Base-by-base conservation (phyloP, 2,113 vertebrate genomes). In the Nematolebias whitei region DNA sequence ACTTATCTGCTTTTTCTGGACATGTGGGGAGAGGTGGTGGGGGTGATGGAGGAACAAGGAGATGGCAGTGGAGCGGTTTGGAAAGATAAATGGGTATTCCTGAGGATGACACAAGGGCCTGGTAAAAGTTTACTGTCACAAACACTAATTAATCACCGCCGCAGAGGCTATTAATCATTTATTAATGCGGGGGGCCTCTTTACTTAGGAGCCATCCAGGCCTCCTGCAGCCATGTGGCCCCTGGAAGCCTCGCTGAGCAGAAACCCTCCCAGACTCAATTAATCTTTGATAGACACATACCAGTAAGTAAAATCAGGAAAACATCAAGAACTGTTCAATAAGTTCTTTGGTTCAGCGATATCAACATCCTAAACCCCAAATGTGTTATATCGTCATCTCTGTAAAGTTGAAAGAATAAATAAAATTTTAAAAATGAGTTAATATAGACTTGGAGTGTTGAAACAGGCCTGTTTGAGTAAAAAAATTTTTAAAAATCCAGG, bases 71-170 rank as follows among this genome's bases (percentile, higher is more conserved):
- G 69, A 63, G 62, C n/a, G 52, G 53, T 65, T 62, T 19, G 35
- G 49, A 81, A 85, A 91, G 86, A 84, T 80, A 91, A 93, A 91
- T 81, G 71, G 84, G 68, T 87, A 90, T 84, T 89, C 86, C 76
- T 69, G 73, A 71, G 64, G 86, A 91, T 93, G 80, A 43, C 79
- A 62, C 86, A 47, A 78, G 32, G 81, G 49, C 87, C 85, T 77
- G 86, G 89, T 92, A 87, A 91, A 91, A 85, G 67, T 92, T 95
- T 93, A 89, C 90, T 91, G 92, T 93, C 90, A 86, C 93, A 92
- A 93, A 94, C 91, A 92, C 93, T 94, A 94, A 96, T 96, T 95
- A 94, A 95, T 96, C 89, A 92, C 86, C 87, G 78, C 79, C 78
- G 88, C 90, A 88, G 88, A 82, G 57, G 81, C 91, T 85, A 93